These are phyloP conservation scores for Napeogenes sylphis DNA, from an alignment of 2,888 invertebrate species.

Conservation along the genomic window DNA sequence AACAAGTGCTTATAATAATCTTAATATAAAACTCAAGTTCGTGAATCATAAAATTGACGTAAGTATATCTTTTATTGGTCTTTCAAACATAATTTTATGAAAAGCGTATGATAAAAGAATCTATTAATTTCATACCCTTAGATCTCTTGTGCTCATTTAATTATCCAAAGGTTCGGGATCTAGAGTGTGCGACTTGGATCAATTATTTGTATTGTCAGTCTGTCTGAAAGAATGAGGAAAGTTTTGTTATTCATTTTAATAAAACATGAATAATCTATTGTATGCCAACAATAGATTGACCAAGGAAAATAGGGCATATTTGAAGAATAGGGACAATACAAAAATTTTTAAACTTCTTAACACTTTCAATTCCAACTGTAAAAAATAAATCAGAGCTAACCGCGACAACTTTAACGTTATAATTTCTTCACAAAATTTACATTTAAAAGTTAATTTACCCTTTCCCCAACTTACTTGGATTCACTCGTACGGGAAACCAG, in stretches of 20 bases:
- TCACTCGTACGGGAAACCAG: conserved; percentile 45
- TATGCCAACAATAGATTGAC: background rate
- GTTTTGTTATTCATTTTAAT: too few relatives aligned
- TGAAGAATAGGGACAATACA: conserved; percentile 55
- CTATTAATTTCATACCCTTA: background rate
- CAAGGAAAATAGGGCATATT: too few relatives aligned
- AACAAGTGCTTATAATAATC: too few relatives aligned
- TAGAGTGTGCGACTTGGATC: conserved; percentile 16
- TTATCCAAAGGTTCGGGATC: conserved; percentile 3
- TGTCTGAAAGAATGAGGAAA: background rate
- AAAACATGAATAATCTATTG: too few relatives aligned
- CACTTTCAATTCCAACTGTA: conserved; percentile 74
- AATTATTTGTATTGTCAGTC: conserved; percentile 22
- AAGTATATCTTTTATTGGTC: too few relatives aligned
- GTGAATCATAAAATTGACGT: too few relatives aligned
- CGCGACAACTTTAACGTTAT: conserved; percentile 75
- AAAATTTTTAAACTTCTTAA: conserved; percentile 74
- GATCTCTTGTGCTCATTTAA: background rate
- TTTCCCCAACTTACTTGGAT: conserved; percentile 63
- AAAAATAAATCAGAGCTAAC: conserved; percentile 70
- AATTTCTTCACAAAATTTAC: conserved; percentile 77
- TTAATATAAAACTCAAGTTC: too few relatives aligned
- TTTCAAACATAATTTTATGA: too few relatives aligned
- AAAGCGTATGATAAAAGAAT: background rate
- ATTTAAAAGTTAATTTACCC: conserved; percentile 77